Percentiles rank a stretch among this genome's conserved stretches.
Conservation (phyloP, 2,888 invertebrate genomes). For the Morpho helenor region DNA sequence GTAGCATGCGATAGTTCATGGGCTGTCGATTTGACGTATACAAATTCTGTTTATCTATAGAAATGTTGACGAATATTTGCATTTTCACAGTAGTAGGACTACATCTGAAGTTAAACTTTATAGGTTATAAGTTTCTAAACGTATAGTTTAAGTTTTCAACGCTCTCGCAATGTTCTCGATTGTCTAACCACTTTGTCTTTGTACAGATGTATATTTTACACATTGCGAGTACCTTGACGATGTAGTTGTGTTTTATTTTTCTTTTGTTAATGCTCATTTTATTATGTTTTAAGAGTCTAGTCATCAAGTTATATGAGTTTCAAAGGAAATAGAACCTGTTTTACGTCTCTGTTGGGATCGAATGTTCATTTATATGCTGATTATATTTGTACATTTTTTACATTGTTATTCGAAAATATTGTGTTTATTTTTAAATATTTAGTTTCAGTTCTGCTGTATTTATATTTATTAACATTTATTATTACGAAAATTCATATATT, state of each 20-base stretch:
- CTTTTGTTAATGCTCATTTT: slow-evolving; percentile 76
- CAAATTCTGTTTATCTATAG: slow-evolving; percentile 29
- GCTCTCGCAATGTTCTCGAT: slow-evolving; percentile 51
- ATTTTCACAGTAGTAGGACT: slow-evolving; percentile 39
- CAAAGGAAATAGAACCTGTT: slow-evolving; percentile 54
- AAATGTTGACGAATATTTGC: slow-evolving; percentile 35
- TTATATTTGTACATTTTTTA: slow-evolving; percentile 18
- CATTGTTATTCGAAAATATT: slow-evolving; percentile 1
- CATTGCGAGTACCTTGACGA: slow-evolving; percentile 39
- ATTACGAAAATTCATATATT: no score
- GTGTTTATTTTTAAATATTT: slow-evolving; percentile 18
- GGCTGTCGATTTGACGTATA: slow-evolving; percentile 18
- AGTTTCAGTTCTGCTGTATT: neutral
- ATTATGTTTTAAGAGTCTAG: slow-evolving; percentile 76
- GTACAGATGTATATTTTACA: slow-evolving; percentile 17
- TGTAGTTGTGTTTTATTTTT: slow-evolving; percentile 40
- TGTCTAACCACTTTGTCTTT: slow-evolving; percentile 23
- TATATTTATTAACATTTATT: neutral
- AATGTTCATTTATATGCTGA: slow-evolving; percentile 23
- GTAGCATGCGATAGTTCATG: no score
- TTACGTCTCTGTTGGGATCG: slow-evolving; percentile 32
- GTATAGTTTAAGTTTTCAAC: slow-evolving; percentile 38
- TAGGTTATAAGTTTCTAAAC: slow-evolving; percentile 58
- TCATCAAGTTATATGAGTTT: slow-evolving; percentile 68
- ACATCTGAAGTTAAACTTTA: slow-evolving; percentile 59